phyloP scores from a whole-genome alignment of 2,797 vertebrate species.

The Peromyscus aztecus region DNA sequence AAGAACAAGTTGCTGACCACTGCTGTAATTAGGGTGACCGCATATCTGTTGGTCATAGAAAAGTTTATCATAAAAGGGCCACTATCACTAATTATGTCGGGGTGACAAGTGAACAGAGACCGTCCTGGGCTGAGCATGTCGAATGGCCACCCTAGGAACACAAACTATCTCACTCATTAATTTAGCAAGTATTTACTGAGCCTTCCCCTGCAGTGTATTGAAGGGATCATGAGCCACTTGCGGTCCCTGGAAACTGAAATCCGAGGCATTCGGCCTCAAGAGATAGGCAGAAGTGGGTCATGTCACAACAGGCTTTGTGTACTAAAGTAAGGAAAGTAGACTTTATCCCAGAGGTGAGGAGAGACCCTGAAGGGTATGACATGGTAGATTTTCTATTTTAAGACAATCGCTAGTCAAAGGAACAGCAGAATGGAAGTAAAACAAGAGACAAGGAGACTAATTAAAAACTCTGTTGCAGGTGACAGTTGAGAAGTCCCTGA shows the following conservation, averaged over 20 bases:
- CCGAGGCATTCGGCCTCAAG: conserved; percentile 16
- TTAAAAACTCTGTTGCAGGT: conserved; percentile 12
- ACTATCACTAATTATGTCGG: conserved; percentile 21
- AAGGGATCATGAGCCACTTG: conserved; percentile 31
- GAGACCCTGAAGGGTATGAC: conserved; percentile 2
- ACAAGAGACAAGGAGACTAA: conserved; percentile 23
- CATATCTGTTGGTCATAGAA: conserved; percentile 55
- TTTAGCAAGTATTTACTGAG: conserved; percentile 50
- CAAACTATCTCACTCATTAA: conserved; percentile 57
- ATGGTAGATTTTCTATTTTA: conserved; percentile 37
- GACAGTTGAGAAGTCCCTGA: conserved; percentile 20
- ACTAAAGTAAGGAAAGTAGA: conserved; percentile 22
- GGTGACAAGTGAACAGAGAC: conserved; percentile 1
- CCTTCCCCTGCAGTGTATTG: conserved; percentile 12
- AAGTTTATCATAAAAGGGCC: conserved; percentile 37
- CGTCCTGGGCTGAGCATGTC: background rate
- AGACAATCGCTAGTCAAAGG: conserved; percentile 41
- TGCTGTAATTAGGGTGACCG: conserved; percentile 45
- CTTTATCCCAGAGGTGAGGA: conserved; percentile 46
- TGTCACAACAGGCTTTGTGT: conserved; percentile 18
- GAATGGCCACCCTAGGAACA: conserved; percentile 22
- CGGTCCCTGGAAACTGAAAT: conserved; percentile 53
- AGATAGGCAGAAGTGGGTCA: conserved; percentile 10
- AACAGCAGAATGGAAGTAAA: conserved; percentile 13
- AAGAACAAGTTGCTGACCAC: conserved; percentile 58